A percentile compares a stretch with the other conserved stretches of the same genome.
Evolutionary conservation across 2,797 vertebrate species (phyloP).

Genomic region (Sternotherus odoratus): DNA sequence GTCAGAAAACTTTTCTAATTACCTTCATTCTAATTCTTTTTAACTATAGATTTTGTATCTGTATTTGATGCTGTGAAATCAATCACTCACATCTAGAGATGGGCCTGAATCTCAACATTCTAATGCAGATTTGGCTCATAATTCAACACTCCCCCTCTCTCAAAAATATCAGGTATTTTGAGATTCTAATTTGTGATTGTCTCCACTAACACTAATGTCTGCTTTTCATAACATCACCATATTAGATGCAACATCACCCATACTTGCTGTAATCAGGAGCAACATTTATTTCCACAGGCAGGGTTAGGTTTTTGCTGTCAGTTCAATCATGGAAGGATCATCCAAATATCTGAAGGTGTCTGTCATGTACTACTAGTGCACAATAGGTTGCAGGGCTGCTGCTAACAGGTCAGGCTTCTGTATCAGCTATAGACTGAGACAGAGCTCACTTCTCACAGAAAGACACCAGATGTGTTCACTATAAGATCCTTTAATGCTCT

Average conservation of each 20-base stretch:
- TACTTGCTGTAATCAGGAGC: neutral
- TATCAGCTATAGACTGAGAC: neutral
- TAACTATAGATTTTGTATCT: neutral
- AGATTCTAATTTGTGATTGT: neutral
- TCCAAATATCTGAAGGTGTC: fast-evolving
- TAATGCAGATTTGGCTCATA: neutral
- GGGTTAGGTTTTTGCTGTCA: neutral
- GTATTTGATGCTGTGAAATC: neutral
- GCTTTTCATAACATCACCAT: neutral
- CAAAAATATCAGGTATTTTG: neutral
- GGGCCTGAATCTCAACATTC: neutral
- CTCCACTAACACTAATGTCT: neutral
- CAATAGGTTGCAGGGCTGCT: neutral
- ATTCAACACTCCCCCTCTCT: neutral
- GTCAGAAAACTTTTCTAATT: constrained; percentile 5
- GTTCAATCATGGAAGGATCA: neutral
- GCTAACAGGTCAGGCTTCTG: neutral
- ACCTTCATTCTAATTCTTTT: neutral
- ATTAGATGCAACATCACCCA: neutral
- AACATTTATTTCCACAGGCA: neutral
- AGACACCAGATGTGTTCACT: neutral
- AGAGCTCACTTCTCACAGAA: no score
- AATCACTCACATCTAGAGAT: neutral
- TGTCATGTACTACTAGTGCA: neutral
- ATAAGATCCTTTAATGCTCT: neutral